Evolutionary conservation across 2,113 vertebrate species (phyloP).

Genomic region (Antechinus flavipes): DNA sequence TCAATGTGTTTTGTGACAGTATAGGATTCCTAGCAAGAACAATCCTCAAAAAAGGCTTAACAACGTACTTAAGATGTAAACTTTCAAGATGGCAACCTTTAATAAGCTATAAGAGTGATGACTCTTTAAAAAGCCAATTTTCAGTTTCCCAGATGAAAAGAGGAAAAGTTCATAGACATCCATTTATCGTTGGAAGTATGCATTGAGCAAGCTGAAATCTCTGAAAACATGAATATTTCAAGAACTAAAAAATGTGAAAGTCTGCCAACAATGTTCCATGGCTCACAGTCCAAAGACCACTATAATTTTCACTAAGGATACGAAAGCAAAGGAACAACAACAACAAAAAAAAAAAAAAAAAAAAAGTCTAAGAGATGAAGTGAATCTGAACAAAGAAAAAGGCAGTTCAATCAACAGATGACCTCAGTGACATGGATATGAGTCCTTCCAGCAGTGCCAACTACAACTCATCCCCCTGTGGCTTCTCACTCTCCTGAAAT

Average conservation of each 20-base stretch:
- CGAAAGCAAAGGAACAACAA: background rate
- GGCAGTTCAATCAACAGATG: background rate
- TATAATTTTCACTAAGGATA: too few species aligned
- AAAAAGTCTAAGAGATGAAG: background rate
- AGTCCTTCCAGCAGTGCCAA: background rate
- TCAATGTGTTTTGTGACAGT: background rate
- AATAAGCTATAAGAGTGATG: background rate
- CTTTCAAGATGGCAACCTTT: background rate
- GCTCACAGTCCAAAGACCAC: too few species aligned
- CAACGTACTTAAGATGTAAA: background rate
- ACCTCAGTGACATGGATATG: too few species aligned
- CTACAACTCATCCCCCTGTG: background rate
- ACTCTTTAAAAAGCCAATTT: background rate
- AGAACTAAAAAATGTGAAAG: too few species aligned
- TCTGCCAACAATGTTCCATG: background rate
- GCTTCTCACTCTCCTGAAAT: background rate
- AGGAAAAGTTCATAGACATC: background rate
- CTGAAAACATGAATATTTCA: too few species aligned
- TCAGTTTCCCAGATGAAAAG: background rate
- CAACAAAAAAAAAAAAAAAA: background rate
- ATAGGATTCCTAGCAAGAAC: background rate
- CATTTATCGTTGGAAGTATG: background rate
- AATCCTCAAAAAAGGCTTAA: background rate
- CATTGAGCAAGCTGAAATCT: background rate
- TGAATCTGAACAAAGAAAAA: background rate